Evolutionary conservation across 2,888 invertebrate species (phyloP).

Genomic region (Invenusta paracnida): DNA sequence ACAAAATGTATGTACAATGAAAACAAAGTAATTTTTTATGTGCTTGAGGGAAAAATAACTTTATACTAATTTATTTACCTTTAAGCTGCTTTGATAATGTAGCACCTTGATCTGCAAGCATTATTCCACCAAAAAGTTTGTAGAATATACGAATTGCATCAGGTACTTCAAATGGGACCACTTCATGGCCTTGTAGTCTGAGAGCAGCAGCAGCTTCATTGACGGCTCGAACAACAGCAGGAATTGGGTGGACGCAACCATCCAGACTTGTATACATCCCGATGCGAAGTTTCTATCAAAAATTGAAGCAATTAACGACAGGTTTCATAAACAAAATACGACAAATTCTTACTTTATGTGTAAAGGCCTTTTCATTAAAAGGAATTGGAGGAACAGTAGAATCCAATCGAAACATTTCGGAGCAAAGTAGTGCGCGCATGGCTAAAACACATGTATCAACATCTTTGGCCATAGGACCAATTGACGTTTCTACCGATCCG

Average conservation of each 20-base stretch:
- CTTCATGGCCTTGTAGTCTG: conserved; percentile 24
- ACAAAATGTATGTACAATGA: no score
- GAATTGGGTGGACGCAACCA: conserved; percentile 48
- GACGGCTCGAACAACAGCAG: conserved; percentile 40
- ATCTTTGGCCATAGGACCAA: conserved; percentile 50
- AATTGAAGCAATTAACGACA: no score
- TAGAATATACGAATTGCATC: neutral
- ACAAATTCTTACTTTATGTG: neutral
- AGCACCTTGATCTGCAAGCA: neutral
- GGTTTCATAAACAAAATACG: no score
- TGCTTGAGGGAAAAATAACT: no score
- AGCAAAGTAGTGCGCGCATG: conserved; percentile 13
- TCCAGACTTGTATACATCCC: conserved; percentile 56
- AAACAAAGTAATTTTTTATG: no score
- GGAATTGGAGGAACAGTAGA: conserved; percentile 46
- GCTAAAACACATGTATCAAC: conserved; percentile 46
- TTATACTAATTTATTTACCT: neutral
- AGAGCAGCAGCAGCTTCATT: conserved; percentile 16
- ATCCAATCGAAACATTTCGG: conserved; percentile 47
- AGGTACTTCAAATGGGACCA: conserved; percentile 29
- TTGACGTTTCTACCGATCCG: neutral
- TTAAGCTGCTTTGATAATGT: neutral
- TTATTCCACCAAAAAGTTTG: neutral
- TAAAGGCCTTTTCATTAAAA: conserved; percentile 43
- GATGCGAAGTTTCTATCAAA: conserved; percentile 46